These are phyloP conservation scores for Sphenodon punctatus DNA, from an alignment of 2,797 vertebrate genomes.

Conservation along the genomic window DNA sequence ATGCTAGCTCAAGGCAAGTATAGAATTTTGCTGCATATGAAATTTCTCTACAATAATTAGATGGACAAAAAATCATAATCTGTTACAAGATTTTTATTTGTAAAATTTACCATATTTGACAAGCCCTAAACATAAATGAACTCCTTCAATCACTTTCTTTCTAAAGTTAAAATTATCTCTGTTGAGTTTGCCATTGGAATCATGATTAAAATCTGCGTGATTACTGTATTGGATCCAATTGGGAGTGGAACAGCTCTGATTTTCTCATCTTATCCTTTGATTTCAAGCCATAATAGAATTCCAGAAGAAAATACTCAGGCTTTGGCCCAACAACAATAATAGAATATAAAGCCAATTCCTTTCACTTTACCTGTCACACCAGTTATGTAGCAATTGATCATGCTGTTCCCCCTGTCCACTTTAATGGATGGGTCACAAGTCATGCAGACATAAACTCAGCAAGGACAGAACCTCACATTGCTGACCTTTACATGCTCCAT, in stretches of 20 bases:
- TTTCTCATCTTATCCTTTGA: too few relatives aligned
- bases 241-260: not conserved
- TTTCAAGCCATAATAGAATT: not conserved
- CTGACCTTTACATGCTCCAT: not conserved
- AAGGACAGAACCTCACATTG: not conserved
- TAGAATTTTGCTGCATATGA: too few relatives aligned
- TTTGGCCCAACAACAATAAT: not conserved
- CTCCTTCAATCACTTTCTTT: not conserved
- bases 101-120: too few relatives aligned
- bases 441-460: not conserved
- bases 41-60: too few relatives aligned
- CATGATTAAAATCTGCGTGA: not conserved
- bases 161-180: not conserved
- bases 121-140: not conserved
- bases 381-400: not conserved
- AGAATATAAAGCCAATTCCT: not conserved
- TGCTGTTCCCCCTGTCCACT: not conserved
- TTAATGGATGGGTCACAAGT: not conserved
- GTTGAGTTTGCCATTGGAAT: not conserved
- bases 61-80: too few relatives aligned
- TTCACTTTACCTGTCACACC: not conserved
- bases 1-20: too few relatives aligned
- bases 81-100: too few relatives aligned
- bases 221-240: not conserved
- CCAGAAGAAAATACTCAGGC: not conserved